A percentile compares a stretch with the other conserved stretches of the same genome.
Evolutionary conservation across 2,888 invertebrate genomes (phyloP).

Genomic region (Rhimphoctona megacephalus): DNA sequence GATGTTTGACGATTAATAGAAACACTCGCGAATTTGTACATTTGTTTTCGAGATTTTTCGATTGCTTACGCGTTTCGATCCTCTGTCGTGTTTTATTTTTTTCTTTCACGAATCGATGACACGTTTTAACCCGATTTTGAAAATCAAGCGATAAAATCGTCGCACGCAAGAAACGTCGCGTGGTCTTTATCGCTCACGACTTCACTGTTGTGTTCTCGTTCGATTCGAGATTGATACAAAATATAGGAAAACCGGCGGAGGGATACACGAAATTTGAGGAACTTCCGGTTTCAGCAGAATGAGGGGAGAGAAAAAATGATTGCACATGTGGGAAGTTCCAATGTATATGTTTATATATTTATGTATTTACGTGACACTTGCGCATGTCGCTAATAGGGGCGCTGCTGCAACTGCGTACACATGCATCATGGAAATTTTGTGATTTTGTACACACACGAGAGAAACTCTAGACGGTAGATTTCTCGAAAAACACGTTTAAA

Average conservation of each 20-base stretch:
- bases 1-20: background rate
- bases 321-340: background rate
- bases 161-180: background rate
- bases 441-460: background rate
- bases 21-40: background rate
- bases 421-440: background rate
- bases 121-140: background rate
- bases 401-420: conserved; percentile 9
- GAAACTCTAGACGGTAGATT: background rate
- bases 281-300: background rate
- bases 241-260: background rate
- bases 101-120: background rate
- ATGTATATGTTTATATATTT: background rate
- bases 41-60: too few relatives aligned
- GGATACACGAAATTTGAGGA: background rate
- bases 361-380: conserved; percentile 1
- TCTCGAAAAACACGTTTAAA: background rate
- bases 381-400: conserved; percentile 6
- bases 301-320: background rate
- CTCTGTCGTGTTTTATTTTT: background rate
- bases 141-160: background rate
- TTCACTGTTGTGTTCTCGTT: background rate
- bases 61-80: background rate
- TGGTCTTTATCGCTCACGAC: background rate
- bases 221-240: background rate